Base-by-base conservation (phyloP, 2,797 vertebrate species). In the Simalia tracyae region DNA sequence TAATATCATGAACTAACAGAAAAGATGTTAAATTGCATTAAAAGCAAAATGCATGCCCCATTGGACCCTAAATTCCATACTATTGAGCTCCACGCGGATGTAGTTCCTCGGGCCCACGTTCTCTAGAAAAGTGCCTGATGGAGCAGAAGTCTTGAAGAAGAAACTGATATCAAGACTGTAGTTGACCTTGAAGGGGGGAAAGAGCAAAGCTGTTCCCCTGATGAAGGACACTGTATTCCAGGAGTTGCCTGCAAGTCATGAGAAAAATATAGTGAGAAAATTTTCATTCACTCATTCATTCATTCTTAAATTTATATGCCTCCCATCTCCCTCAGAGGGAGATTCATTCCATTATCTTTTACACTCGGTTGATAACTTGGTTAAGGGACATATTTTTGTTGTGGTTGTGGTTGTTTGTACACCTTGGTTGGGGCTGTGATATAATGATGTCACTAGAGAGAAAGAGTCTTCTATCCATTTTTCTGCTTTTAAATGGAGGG, bases 191-290 rank as follows among this genome's bases (percentile, higher is more conserved):
- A 99, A 98, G 17, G 99, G 98, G 66, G 99, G 99, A 91, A 99
- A 99, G 89, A 98, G 97, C 31, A 99, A 98, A 87, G 99, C 98
- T 89, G 98, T 96, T 4, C 99, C 99, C 76, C 98, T 99, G 95
- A 98, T 98, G 97, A 99, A 99, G 91, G 99, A 97, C 81, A 99
- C 98, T 0, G 99, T 99, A 96, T 99, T 99, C 99, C 99, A 99
- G 89, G 98, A 98, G 96, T 98, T 99, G 94, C 98, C 99, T 99
- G 95, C 0, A 1, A 90, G 84, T 64, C 19, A 92, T 59, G 87
- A 89, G 91, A 90, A 57, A 14, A 26, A 15, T 3, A 22, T 63
- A 28, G 14, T 54, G 11, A 84, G 50, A 84, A 61, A 2, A 10
- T 8, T n/a, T 84, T 36, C 50, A 60, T 26, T 26, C 42, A 42